Evolutionary conservation across 2,888 invertebrate species (phyloP), one percentile per base, ranked within the genome.

Genomic region (Scotopteryx bipunctaria): DNA sequence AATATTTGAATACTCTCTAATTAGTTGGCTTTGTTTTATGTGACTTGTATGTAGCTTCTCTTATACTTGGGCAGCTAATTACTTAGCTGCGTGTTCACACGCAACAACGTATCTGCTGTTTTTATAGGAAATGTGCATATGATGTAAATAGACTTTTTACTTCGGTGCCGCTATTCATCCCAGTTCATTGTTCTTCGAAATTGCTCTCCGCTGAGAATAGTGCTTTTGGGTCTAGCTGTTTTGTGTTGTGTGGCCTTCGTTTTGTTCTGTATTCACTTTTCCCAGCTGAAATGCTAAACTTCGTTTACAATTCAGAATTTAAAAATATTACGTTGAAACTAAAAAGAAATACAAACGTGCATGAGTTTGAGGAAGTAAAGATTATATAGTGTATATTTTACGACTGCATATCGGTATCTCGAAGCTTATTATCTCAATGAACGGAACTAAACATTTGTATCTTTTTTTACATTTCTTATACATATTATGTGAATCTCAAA

Each of bases 171-270:
- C 79, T 73, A 86, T 87, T 86, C 85, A 86, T 80, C 75, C 78
- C 73, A 71, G 81, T 78, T 83, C 81, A 87, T 88, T 87, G 86
- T 87, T 87, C 83, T 85, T 83, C 74, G 80, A 84, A 87, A 88
- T 86, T 87, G 86, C 86, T 84, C 81, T 79, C 76, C 76, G 80
- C 73, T 69, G 78, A 78, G 80, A 81, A 85, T 80, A 79, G 78
- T 76, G 79, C 78, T 81, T 79, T 81, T 72, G 69, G 76, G 76
- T 79, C 70, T 77, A 73, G 77, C 71, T 73, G 71, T 75, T 48
- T 77, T 73, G 71, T 74, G 45, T 76, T 74, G 70, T 76, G 70
- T 68, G 66, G 67, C 71, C 68, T 78, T 77, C 73, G 75, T 81
- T 79, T 76, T 64, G 63, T 65, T 67, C 59, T 68, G 62, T 66